Evolutionary conservation across 2,888 invertebrate species (phyloP), one percentile per base, ranked within the genome.

Genomic region (Prenolepis imparis): DNA sequence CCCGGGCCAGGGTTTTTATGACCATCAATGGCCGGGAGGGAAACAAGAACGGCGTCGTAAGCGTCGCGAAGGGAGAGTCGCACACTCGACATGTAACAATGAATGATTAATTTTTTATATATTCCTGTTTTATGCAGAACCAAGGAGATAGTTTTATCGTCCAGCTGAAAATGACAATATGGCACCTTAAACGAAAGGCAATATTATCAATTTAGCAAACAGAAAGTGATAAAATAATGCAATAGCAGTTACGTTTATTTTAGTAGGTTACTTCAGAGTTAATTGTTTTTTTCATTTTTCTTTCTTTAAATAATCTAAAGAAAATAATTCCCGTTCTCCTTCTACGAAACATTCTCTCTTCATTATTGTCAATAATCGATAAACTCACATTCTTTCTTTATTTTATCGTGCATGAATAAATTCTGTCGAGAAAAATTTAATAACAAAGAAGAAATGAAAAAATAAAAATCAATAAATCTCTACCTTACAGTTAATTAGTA

Each of bases 1-100:
- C 59, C 66, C 24, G 85, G 67, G 28, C 6, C 64, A 11, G 44
- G 44, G 61, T 83, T 83, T 85, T 83, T 86, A 85, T 41, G 81
- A 66, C 70, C 55, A 73, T 68, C 84, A 44, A n/a, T 61, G 67
- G 24, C 24, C 12, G 24, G 24, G n/a, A 15, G 44, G 39, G 28
- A 57, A 39, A 64, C n/a, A 74, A 74, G 63, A 84, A 55, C 15
- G 36, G 59, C 41, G 21, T 21, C 59, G 57, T 12, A 41, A 68
- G 41, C 36, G 21, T 5, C 48, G 44, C 36, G 55, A 55, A 36
- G 39, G 57, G 18, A n/a, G 24, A 66, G 11, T 59, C 59, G 8
- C 32, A 28, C 32, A 52, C 24, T 39, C 32, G n/a, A 52, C 6
- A 15, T 63, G 63, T 81, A 73, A 63, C 73, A 64, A 74, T 81